Evolutionary conservation across 2,888 invertebrate genomes (phyloP), one percentile per base, ranked within the genome.

Genomic region (Acrocyrtus sp.): DNA sequence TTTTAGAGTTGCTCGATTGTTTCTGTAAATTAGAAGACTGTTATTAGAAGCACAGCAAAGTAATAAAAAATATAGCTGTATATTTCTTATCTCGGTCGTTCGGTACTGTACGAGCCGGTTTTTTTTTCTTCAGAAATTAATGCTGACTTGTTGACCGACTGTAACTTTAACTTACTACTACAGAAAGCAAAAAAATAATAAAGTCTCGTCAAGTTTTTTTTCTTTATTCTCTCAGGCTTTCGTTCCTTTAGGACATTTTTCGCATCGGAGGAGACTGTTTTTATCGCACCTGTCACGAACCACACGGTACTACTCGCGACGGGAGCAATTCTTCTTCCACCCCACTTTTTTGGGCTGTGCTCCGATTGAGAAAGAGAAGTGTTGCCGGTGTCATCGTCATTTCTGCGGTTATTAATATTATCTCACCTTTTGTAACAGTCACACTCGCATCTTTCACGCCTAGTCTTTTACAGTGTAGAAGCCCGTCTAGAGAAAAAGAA

Each of bases 351-450:
- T n/a, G 45, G n/a, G 45, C 17, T n/a, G n/a, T n/a, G n/a, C n/a
- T n/a, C n/a, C n/a, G n/a, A n/a, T n/a, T 27, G 17, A 27, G 27
- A 19, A 43, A 56, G 41, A 58, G 29, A 58, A 58, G 58, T 58
- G 61, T 61, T 34, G 34, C 34, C 34, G n/a, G 45, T 45, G 45
- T 45, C 19, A 17, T 45, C 51, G 41, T 62, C 62, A 62, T 62
- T 62, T 62, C 34, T 62, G 62, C 62, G 24, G 62, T 62, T 62
- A 62, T 62, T 62, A 62, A 62, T 62, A 62, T 62, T 62, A 62
- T 62, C 62, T 51, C 62, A 62, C 62, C 62, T 62, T 50, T 47
- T 34, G 48, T 34, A 34, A 34, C 34, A 34, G n/a, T n/a, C n/a
- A n/a, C n/a, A n/a, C n/a, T n/a, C n/a, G n/a, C n/a, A n/a, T n/a